These are phyloP conservation scores for Anthopleura xanthogrammica DNA, from an alignment of 92 coral and sea anemone species.

Conservation along the genomic window DNA sequence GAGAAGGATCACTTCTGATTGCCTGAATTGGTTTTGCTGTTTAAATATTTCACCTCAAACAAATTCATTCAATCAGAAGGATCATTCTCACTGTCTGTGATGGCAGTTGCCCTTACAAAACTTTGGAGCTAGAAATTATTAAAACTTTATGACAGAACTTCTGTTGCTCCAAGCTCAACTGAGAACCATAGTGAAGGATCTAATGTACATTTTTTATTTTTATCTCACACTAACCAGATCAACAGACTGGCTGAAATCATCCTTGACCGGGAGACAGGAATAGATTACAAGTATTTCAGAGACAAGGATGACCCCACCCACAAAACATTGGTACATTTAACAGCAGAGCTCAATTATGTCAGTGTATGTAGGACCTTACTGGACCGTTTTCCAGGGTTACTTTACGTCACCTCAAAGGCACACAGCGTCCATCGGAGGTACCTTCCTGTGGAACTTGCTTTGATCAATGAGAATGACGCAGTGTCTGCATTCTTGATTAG, in stretches of 20 bases:
- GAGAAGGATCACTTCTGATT: too few species aligned
- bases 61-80: too few species aligned
- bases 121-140: too few species aligned
- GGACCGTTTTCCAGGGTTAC: conserved; percentile 58
- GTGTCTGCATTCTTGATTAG: conserved; percentile 72
- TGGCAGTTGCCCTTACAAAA: too few species aligned
- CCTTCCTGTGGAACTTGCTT: conserved; percentile 75
- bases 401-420: conserved; percentile 71
- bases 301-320: conserved; percentile 70
- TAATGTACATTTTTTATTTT: background rate
- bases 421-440: conserved; percentile 45
- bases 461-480: conserved; percentile 61
- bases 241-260: conserved; percentile 70
- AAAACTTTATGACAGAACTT: too few species aligned
- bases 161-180: too few species aligned
- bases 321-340: conserved; percentile 69
- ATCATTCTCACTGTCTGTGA: too few species aligned
- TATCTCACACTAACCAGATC: conserved; percentile 29
- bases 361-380: conserved; percentile 67
- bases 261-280: conserved; percentile 49
- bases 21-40: too few species aligned
- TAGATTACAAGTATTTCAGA: conserved; percentile 66
- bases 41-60: too few species aligned
- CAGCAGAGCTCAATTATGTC: conserved; percentile 65
- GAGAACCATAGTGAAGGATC: background rate